These are phyloP conservation scores for Sceloporus tristichus DNA, from an alignment of 2,113 vertebrate species.

Conservation along the genomic window DNA sequence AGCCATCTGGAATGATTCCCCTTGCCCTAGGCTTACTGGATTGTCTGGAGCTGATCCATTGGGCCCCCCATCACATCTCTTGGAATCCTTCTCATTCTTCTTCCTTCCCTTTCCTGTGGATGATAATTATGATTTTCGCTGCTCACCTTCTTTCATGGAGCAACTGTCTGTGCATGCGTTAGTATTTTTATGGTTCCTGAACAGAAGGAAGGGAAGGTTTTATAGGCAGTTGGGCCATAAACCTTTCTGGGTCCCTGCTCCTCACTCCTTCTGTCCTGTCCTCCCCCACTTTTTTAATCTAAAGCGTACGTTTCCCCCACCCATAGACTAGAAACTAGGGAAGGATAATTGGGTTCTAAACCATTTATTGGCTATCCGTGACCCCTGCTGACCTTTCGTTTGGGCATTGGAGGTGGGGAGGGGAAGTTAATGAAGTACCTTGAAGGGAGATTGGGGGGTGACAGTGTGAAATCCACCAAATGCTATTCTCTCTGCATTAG, in stretches of 20 bases:
- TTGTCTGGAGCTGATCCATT: slow-evolving; percentile 20
- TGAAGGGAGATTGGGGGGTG: slow-evolving; percentile 37
- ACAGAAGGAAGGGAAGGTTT: slow-evolving; percentile 91
- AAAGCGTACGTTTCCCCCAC: slow-evolving; percentile 50
- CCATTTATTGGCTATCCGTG: slow-evolving; percentile 90
- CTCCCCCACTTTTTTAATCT: slow-evolving; percentile 75
- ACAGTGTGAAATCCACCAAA: slow-evolving; percentile 44
- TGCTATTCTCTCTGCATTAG: neutral
- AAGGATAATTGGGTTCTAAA: slow-evolving; percentile 90
- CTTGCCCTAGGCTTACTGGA: slow-evolving; percentile 25
- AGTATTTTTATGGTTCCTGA: slow-evolving; percentile 90
- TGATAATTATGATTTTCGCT: slow-evolving; percentile 74
- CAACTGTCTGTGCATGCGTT: slow-evolving; percentile 50
- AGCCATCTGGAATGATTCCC: slow-evolving; percentile 35
- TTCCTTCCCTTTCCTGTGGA: neutral
- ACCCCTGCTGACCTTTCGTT: slow-evolving; percentile 78
- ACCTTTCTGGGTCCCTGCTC: slow-evolving; percentile 82
- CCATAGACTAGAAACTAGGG: slow-evolving; percentile 83
- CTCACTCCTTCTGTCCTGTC: slow-evolving; percentile 20
- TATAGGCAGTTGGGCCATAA: slow-evolving; percentile 95
- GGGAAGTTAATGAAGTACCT: slow-evolving; percentile 48
- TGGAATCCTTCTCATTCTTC: slow-evolving; percentile 19
- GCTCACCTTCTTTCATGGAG: slow-evolving; percentile 82
- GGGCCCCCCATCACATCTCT: slow-evolving; percentile 1
- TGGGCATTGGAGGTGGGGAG: slow-evolving; percentile 39